Evolutionary conservation across 2,113 vertebrate species (phyloP).

Genomic region (rabbit (Oryctolagus cuniculus)): DNA sequence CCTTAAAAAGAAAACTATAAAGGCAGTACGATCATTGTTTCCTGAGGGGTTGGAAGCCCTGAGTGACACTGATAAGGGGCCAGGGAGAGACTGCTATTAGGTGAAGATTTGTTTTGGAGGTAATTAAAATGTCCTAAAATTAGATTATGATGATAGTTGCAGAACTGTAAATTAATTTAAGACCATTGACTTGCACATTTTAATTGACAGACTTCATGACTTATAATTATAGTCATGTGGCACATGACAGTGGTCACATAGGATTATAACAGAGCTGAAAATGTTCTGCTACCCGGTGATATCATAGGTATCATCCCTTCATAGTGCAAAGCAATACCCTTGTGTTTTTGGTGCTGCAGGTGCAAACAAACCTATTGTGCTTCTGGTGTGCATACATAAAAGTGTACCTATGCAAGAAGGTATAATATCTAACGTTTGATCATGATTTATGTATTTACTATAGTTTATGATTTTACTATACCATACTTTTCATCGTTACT

Average conservation of each 20-base stretch:
- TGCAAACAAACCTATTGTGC: not conserved
- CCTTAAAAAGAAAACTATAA: not conserved
- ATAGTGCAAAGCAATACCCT: not conserved
- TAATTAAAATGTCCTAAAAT: slow-evolving; percentile 2
- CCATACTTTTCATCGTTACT: too few species aligned
- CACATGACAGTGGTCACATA: not conserved
- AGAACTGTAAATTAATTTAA: not conserved
- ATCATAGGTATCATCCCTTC: too few species aligned
- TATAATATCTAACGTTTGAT: not conserved
- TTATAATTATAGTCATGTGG: not conserved
- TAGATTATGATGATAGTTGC: not conserved
- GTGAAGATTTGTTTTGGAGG: not conserved
- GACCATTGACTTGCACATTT: not conserved
- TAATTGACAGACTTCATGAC: not conserved
- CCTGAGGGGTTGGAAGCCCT: not conserved
- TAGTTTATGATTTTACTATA: too few species aligned
- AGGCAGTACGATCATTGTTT: not conserved
- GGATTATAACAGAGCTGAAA: not conserved
- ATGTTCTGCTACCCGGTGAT: not conserved
- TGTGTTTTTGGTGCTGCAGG: not conserved
- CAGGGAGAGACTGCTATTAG: not conserved
- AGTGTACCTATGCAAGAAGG: too few species aligned
- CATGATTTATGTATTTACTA: not conserved
- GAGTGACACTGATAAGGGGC: too few species aligned
- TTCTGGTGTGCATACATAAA: too few species aligned